Conservation (phyloP, 92 coral and sea anemone species). For the Siderastrea radians region DNA sequence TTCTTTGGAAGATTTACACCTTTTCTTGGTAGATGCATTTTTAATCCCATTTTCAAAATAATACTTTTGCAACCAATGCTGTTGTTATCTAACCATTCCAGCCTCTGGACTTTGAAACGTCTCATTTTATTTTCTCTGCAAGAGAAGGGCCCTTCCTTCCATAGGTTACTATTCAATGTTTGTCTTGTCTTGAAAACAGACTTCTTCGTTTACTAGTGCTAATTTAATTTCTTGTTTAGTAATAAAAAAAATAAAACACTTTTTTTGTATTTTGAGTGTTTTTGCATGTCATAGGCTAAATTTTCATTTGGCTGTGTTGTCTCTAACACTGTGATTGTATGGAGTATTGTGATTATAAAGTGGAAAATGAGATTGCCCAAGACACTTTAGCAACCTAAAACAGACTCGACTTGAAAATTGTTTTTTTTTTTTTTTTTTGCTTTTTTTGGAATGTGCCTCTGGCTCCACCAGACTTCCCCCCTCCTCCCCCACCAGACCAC, state of each 20-base stretch:
- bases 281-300: background rate
- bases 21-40: background rate
- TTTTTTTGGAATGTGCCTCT: too few species aligned
- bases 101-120: background rate
- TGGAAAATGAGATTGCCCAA: too few species aligned
- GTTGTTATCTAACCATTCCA: background rate
- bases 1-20: background rate
- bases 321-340: too few species aligned
- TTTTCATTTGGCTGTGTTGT: background rate
- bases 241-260: constrained; percentile 38
- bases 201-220: background rate
- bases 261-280: background rate
- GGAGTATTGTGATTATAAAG: too few species aligned
- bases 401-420: too few species aligned
- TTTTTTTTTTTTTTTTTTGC: too few species aligned
- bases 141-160: background rate
- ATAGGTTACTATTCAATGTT: background rate
- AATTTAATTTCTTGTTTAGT: constrained; percentile 32
- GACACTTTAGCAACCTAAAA: too few species aligned
- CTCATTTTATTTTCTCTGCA: constrained; percentile 3
- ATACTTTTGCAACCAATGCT: background rate
- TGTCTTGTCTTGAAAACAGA: background rate
- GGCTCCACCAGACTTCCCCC: too few species aligned
- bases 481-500: too few species aligned
- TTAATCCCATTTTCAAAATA: background rate